These are phyloP conservation scores for Enteromius radiatus DNA, from an alignment of 2,797 vertebrate species.

Conservation along the genomic window DNA sequence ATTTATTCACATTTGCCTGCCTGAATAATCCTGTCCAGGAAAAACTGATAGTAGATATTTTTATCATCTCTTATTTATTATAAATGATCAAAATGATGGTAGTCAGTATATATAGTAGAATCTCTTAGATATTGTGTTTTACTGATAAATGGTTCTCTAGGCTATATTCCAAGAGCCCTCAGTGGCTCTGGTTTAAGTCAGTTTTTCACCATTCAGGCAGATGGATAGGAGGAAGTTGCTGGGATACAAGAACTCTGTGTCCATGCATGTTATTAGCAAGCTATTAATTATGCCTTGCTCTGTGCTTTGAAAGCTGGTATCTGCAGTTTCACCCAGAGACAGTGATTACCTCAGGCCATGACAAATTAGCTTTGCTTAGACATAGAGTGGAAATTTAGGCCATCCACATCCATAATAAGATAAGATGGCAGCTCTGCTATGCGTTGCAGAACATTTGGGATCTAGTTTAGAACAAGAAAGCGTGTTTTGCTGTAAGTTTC, in stretches of 20 bases:
- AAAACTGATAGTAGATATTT: neutral
- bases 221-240: conserved; percentile 68
- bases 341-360: conserved; percentile 48
- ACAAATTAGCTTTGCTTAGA: conserved; percentile 42
- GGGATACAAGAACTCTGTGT: conserved; percentile 66
- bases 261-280: conserved; percentile 71
- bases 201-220: conserved; percentile 44
- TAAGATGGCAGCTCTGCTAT: conserved; percentile 33
- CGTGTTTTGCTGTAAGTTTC: neutral
- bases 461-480: conserved; percentile 18
- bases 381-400: conserved; percentile 49
- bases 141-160: conserved; percentile 17
- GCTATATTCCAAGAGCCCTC: conserved; percentile 9
- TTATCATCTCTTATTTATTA: neutral
- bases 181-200: conserved; percentile 21
- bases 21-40: conserved; percentile 9
- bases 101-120: neutral
- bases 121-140: neutral
- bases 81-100: neutral
- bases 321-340: conserved; percentile 59
- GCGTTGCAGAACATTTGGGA: conserved; percentile 9
- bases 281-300: conserved; percentile 56
- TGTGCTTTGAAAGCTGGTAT: conserved; percentile 47
- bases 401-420: conserved; percentile 25
- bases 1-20: conserved; percentile 20